Base-by-base conservation (phyloP, 1,140 invertebrate species). In the Trichonephila clavata region DNA sequence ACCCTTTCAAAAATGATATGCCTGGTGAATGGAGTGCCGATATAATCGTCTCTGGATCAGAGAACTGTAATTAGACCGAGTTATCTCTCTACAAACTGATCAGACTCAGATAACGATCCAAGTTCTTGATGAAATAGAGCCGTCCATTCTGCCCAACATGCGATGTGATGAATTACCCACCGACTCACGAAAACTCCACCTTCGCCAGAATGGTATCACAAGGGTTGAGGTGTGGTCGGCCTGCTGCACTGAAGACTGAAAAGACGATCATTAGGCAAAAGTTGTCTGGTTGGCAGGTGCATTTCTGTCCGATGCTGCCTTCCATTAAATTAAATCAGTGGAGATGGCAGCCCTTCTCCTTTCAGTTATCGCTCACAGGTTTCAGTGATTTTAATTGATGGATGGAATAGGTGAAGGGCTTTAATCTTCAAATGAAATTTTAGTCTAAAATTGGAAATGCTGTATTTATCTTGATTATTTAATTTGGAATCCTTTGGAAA, bases 61-160 rank as follows among this genome's bases (percentile, higher is more conserved):
- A 59, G 57, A 84, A 84, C 83, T 84, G 83, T 84, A 84, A 84
- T 84, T 84, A 84, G 83, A 32, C 83, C 43, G 50, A 84, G 83
- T 84, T 84, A 84, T 84, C 83, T 84, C 50, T 14, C 21, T 57
- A 21, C 83, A 60, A 59, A 59, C 81, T 60, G 83, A 84, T 84
- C 50, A 27, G 50, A 10, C 83, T 84, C 39, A 27, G 83, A 84
- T 84, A 84, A 84, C 83, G 83, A 27, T 32, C 71, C 27, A 77
- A 77, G 71, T 77, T 77, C 71, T 59, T 21, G 83, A 84, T 84
- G 83, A 84, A 84, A 84, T 59, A 60, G 83, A 84, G 83, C 83
- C 71, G 71, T 84, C 50, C 57, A 60, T 84, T 80, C 61, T 63
- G 39, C 57, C 83, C 83, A 24, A n/a, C 83, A 60, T 84, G 83